These are phyloP conservation scores for Capromys pilorides DNA, from an alignment of 2,797 vertebrate genomes.

Conservation along the genomic window DNA sequence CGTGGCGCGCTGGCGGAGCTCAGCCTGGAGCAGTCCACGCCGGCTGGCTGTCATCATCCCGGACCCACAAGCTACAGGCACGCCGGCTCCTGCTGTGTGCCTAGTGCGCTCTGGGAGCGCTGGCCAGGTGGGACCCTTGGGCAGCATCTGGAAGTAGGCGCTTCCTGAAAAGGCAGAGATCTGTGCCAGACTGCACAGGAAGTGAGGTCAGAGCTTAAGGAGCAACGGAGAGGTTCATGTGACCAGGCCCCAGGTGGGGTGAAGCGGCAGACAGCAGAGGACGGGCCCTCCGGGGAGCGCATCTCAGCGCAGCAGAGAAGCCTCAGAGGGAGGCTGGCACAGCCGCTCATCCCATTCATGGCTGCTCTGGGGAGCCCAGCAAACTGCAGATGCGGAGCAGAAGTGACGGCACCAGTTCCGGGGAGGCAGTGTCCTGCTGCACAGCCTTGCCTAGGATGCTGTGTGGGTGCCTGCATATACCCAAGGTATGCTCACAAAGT, in stretches of 20 bases:
- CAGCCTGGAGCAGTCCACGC: not conserved
- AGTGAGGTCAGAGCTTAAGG: not conserved
- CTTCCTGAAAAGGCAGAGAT: not conserved
- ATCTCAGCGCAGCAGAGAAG: not conserved
- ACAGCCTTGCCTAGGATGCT: not conserved
- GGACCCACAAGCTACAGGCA: accelerated
- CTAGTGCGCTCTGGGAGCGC: no score
- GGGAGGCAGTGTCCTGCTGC: not conserved
- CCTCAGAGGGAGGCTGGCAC: accelerated
- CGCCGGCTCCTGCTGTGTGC: accelerated
- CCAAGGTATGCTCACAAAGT: not conserved
- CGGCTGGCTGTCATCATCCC: not conserved
- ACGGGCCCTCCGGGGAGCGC: not conserved
- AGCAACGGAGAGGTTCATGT: not conserved
- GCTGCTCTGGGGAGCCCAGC: not conserved
- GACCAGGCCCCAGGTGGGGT: not conserved
- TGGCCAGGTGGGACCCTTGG: accelerated
- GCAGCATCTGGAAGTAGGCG: not conserved
- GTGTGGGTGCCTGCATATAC: not conserved
- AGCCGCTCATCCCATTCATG: no score
- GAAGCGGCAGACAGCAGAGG: not conserved
- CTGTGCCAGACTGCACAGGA: not conserved
- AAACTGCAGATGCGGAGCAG: no score
- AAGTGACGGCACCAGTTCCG: not conserved
- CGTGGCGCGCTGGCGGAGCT: accelerated